Evolutionary conservation across 2,113 vertebrate species (phyloP), one percentile per base, ranked within the genome.

Genomic region (Hylia prasina): DNA sequence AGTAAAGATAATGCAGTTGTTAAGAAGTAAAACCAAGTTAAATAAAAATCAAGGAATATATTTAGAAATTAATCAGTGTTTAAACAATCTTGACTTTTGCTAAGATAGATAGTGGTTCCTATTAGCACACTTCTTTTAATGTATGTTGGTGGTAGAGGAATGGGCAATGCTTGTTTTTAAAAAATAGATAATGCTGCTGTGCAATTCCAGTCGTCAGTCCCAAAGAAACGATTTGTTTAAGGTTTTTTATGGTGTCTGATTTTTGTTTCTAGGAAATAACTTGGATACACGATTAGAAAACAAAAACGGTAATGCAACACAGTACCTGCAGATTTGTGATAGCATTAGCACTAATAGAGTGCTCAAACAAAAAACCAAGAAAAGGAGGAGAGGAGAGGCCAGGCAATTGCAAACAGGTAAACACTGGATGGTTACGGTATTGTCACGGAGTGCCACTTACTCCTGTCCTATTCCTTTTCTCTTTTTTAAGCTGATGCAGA

Each of bases 401-500:
- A 98, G 99, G 83, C 99, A 99, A 97, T 99, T 98, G 98, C 99
- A 99, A 98, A 99, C 99, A 97, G 99, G 99, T 99, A 98, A 97
- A 96, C 94, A 96, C 76, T 96, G 94, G 92, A 88, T 66, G 93
- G 92, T 63, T 90, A 86, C 77, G 89, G 21, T 96, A 80, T 89
- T 97, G 78, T 97, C 87, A 94, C 44, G 35, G 92, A 44, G 93
- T 95, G 81, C 47, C 94, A 83, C 64, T 93, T 66, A 23, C 93
- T 96, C 96, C 85, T 92, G 23, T 93, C 37, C 70, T 94, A 57
- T 95, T 82, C 77, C 58, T 91, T 87, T 82, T 57, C 61, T 70
- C 57, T 65, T 51, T 68, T 50, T 69, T n/a, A 96, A 94, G 83
- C 82, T 51, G 88, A 40, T 86, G 80, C 89, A 90, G 72, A 94